phyloP scores from a whole-genome alignment of 2,113 vertebrate genomes.

The Anhinga anhinga region DNA sequence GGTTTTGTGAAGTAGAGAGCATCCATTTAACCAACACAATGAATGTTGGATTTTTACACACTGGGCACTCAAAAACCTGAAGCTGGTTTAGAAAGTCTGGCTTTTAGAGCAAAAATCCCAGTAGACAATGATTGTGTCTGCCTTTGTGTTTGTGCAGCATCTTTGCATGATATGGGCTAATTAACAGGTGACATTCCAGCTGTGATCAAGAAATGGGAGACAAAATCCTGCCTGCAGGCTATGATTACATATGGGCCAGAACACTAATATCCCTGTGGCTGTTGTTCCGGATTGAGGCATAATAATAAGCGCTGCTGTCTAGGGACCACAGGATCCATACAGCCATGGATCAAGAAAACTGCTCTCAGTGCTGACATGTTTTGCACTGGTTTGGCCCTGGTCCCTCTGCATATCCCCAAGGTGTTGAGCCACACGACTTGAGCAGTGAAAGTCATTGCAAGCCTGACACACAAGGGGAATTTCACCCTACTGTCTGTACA shows the following conservation, averaged over 20 bases:
- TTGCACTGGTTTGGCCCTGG: neutral
- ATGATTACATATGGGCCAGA: neutral
- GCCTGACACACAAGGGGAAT: neutral
- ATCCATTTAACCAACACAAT: neutral
- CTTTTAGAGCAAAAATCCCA: slow-evolving; percentile 9
- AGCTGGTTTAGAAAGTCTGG: neutral
- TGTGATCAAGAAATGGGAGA: slow-evolving; percentile 47
- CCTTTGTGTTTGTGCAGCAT: slow-evolving; percentile 21
- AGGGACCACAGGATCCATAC: neutral
- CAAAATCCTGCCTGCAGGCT: slow-evolving; percentile 43
- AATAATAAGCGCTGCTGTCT: neutral
- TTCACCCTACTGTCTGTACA: neutral
- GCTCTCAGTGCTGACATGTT: neutral
- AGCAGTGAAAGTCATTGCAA: neutral
- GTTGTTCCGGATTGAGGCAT: neutral
- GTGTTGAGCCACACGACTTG: neutral
- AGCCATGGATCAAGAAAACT: neutral
- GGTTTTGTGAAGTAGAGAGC: neutral
- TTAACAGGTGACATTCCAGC: slow-evolving; percentile 43
- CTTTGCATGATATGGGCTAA: slow-evolving; percentile 30
- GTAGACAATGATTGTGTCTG: neutral
- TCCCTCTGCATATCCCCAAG: neutral
- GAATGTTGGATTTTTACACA: neutral
- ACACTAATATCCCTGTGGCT: neutral
- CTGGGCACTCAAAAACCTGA: neutral